phyloP scores from a whole-genome alignment of 2,113 vertebrate genomes.

The Rhombomys opimus region DNA sequence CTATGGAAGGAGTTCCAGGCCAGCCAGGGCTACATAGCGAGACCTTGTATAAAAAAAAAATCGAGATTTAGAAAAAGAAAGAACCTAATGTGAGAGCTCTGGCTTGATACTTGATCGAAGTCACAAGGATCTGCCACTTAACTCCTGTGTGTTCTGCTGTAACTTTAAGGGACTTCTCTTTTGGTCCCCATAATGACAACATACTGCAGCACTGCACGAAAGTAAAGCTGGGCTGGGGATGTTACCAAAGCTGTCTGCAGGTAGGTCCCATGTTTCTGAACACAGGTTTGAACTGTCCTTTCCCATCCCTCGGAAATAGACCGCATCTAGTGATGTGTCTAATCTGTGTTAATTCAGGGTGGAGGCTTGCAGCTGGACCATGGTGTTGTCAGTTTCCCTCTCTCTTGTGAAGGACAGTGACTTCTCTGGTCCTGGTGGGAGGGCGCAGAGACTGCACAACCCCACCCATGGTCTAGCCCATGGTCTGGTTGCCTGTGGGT shows the following conservation, averaged over 20 bases:
- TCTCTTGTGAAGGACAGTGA: accelerated
- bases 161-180: not conserved
- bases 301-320: no score
- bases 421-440: not conserved
- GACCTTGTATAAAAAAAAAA: not conserved
- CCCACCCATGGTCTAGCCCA: not conserved
- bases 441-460: not conserved
- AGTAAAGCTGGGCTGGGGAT: not conserved
- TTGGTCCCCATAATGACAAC: not conserved
- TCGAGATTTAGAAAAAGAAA: not conserved
- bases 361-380: not conserved
- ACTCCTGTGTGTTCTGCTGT: not conserved
- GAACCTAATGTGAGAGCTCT: not conserved
- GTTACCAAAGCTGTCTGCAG: not conserved
- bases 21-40: not conserved
- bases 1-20: not conserved
- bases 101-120: not conserved
- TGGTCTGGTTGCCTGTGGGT: not conserved
- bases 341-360: not conserved
- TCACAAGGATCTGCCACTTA: not conserved
- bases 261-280: not conserved
- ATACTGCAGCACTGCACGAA: not conserved
- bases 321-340: not conserved
- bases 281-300: accelerated
- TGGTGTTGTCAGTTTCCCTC: not conserved